Percentiles rank a stretch among this genome's conserved stretches.
These are phyloP conservation scores for Prosapia bicincta DNA, from an alignment of 2,888 invertebrate species.

Conservation along the genomic window DNA sequence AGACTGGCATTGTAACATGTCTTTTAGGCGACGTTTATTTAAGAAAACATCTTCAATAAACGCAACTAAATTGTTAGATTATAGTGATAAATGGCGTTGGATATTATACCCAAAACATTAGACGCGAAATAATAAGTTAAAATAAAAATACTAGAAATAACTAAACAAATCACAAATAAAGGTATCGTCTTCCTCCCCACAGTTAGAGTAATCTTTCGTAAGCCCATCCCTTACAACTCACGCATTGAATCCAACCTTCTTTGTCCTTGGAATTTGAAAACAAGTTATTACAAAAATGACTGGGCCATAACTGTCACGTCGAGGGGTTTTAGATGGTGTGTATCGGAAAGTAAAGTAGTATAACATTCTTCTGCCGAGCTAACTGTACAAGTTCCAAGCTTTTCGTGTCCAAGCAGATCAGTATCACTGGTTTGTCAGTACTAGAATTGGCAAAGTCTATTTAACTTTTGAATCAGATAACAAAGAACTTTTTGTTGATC, in stretches of 20 bases:
- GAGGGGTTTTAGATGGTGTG: slow-evolving; percentile 24
- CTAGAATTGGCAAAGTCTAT: slow-evolving; percentile 5
- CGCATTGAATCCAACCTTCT: slow-evolving; percentile 10
- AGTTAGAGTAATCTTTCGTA: too few relatives aligned
- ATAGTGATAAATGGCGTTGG: too few relatives aligned
- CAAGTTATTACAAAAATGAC: slow-evolving; percentile 3
- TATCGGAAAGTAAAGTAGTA: slow-evolving; percentile 38
- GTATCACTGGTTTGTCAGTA: slow-evolving; percentile 40
- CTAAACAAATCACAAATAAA: too few relatives aligned
- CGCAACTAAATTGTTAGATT: too few relatives aligned
- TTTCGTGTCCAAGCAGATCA: slow-evolving; percentile 41
- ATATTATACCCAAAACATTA: too few relatives aligned
- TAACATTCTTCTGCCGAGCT: slow-evolving; percentile 35
- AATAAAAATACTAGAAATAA: too few relatives aligned
- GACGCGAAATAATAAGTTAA: too few relatives aligned
- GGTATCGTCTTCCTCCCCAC: too few relatives aligned
- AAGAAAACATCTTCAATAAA: too few relatives aligned
- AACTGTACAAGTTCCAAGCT: slow-evolving; percentile 37
- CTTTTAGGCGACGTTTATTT: too few relatives aligned
- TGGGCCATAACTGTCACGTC: not conserved
- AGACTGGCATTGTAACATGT: too few relatives aligned
- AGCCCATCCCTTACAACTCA: too few relatives aligned
- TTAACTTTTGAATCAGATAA: not conserved
- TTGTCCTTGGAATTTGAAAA: not conserved
- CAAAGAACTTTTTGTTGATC: not conserved